These are phyloP conservation scores for Conus canariensis DNA, from an alignment of 2,888 invertebrate genomes.

Conservation along the genomic window DNA sequence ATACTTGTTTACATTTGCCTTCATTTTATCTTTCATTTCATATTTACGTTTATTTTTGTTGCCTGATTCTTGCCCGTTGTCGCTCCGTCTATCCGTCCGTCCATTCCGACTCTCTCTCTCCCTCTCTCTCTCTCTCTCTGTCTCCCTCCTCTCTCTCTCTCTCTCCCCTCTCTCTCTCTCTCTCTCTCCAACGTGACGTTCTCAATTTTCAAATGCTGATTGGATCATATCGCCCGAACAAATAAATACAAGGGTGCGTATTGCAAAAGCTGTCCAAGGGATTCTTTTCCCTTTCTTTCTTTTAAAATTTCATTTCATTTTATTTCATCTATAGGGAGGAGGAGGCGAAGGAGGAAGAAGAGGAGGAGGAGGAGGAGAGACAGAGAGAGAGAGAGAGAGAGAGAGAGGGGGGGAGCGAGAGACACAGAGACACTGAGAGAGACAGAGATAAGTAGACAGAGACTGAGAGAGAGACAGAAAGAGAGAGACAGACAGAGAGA, in stretches of 20 bases:
- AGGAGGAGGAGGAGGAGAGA: background rate
- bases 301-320: too few species aligned
- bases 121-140: slow-evolving; percentile 33
- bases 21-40: too few species aligned
- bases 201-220: too few species aligned
- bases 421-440: background rate
- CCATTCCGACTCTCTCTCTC: background rate
- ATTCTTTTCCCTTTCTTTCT: too few species aligned
- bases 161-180: background rate
- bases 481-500: background rate
- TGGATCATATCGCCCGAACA: too few species aligned
- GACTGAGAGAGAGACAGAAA: background rate
- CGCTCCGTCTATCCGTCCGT: too few species aligned
- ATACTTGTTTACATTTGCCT: too few species aligned
- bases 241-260: too few species aligned
- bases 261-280: too few species aligned
- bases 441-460: background rate
- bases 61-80: too few species aligned
- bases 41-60: too few species aligned
- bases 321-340: background rate
- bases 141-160: slow-evolving; percentile 25
- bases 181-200: too few species aligned
- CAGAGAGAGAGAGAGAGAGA: background rate
- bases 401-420: background rate
- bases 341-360: background rate